phyloP scores from a whole-genome alignment of 2,797 vertebrate species.

The Nasua narica region DNA sequence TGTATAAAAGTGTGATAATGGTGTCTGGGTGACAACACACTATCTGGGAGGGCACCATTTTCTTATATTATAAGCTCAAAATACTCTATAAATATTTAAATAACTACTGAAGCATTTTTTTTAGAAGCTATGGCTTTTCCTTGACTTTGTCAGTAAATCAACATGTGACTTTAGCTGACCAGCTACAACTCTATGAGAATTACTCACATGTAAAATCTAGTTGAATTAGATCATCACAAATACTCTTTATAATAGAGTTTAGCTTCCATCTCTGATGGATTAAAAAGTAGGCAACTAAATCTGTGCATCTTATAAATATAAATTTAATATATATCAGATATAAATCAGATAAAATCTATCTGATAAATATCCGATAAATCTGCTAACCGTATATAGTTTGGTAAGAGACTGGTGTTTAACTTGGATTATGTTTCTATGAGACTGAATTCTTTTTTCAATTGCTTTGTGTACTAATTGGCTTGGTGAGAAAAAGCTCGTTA shows the following conservation, averaged over 20 bases:
- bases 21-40: background rate
- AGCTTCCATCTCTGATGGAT: background rate
- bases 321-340: too few species aligned
- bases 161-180: background rate
- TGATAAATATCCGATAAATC: background rate
- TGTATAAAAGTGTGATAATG: background rate
- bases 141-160: background rate
- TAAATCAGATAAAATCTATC: too few species aligned
- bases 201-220: background rate
- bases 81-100: background rate
- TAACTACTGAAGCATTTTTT: background rate
- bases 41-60: background rate
- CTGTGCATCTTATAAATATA: background rate
- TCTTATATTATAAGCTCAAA: background rate
- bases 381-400: background rate
- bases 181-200: background rate
- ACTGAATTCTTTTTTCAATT: background rate
- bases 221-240: background rate
- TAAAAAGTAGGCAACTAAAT: background rate
- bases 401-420: background rate
- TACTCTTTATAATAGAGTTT: background rate
- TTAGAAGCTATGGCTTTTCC: background rate
- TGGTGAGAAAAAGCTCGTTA: background rate
- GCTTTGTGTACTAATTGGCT: background rate
- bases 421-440: background rate